A percentile compares a stretch with the other conserved stretches of the same genome.
phyloP scores from a whole-genome alignment of 2,797 vertebrate species.

The Premnoplex brunnescens region DNA sequence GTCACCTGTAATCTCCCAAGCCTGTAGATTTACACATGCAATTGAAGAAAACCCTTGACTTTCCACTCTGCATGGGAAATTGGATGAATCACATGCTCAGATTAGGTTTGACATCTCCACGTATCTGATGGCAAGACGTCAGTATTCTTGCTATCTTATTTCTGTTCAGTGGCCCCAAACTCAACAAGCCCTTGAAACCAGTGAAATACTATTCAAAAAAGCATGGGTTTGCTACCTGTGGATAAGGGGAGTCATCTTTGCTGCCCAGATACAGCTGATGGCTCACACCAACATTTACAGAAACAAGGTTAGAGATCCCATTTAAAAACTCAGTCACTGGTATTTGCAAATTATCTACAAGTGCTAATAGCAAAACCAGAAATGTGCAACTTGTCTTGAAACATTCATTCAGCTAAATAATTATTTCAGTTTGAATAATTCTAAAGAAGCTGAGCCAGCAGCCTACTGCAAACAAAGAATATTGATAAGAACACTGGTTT shows the following conservation, averaged over 20 bases:
- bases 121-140: neutral
- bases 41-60: slow-evolving; percentile 17
- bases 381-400: neutral
- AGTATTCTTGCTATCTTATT: neutral
- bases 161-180: neutral
- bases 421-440: neutral
- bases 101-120: neutral
- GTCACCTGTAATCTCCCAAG: slow-evolving; percentile 39
- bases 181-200: neutral
- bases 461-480: neutral
- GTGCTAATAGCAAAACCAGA: neutral
- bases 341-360: neutral
- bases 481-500: neutral
- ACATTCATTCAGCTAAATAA: neutral
- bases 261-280: neutral
- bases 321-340: neutral
- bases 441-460: slow-evolving; percentile 19
- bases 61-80: neutral
- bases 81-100: neutral
- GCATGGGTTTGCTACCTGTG: neutral
- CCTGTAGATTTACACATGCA: neutral
- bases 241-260: neutral
- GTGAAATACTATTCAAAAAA: neutral
- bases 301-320: neutral
- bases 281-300: neutral